A percentile compares a stretch with the other conserved stretches of the same genome.
Evolutionary conservation across 2,113 vertebrate species (phyloP).

Genomic region (Ophthalmolycus amberensis): DNA sequence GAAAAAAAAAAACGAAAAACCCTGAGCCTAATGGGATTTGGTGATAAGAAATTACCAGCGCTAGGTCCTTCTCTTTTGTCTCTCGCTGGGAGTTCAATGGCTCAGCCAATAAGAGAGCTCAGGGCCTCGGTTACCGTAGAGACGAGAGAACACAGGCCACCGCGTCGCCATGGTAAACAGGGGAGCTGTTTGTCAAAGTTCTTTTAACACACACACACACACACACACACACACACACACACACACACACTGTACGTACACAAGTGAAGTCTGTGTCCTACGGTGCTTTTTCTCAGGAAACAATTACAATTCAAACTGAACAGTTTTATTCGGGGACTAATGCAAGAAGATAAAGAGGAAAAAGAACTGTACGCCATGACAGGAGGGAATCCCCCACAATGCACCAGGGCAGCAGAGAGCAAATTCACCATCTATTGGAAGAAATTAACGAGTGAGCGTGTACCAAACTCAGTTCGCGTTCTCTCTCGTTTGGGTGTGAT

Average conservation of each 20-base stretch:
- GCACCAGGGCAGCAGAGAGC: background rate
- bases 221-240: constrained; percentile 30
- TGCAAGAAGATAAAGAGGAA: constrained; percentile 10
- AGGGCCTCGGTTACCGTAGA: constrained; percentile 96
- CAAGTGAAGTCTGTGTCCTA: constrained; percentile 1
- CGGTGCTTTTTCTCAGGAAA: constrained; percentile 12
- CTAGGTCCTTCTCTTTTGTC: constrained; percentile 92
- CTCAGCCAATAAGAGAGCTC: constrained; percentile 92
- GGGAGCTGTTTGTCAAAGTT: constrained; percentile 93
- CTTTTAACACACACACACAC: constrained; percentile 81
- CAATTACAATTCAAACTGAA: constrained; percentile 18
- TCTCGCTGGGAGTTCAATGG: constrained; percentile 94
- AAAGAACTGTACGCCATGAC: background rate
- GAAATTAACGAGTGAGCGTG: background rate
- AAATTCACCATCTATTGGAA: background rate
- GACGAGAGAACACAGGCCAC: constrained; percentile 93
- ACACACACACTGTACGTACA: constrained; percentile 3
- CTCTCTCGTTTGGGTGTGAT: background rate
- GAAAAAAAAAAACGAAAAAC: constrained; percentile 65
- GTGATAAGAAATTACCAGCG: constrained; percentile 87
- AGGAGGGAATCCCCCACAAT: constrained; percentile 4
- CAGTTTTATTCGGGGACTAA: constrained; percentile 10
- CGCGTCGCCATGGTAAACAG: constrained; percentile 94
- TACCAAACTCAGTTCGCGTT: background rate
- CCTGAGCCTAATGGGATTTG: constrained; percentile 85